Evolutionary conservation across 2,888 invertebrate genomes (phyloP), one percentile per base, ranked within the genome.

Genomic region (Polietes domitor): DNA sequence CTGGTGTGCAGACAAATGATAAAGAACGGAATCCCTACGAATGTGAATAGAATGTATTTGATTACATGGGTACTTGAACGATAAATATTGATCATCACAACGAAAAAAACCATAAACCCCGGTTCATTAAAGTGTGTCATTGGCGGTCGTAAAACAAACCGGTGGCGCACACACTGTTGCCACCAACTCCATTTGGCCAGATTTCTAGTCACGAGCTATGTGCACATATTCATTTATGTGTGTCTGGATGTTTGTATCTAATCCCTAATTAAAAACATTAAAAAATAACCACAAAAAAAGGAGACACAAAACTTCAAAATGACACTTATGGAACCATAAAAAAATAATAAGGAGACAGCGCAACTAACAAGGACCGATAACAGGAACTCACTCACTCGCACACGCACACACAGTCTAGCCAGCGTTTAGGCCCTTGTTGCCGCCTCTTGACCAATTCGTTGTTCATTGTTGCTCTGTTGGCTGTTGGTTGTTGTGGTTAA

Each of bases 181-280:
- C 41, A 12, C 15, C 6, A 41, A 12, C 41, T 41, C 12, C 4
- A 10, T 41, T 1, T 47, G 12, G 6, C n/a, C 47, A 47, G 47
- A 47, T 47, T 47, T 15, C 47, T n/a, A 6, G 4, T 37, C 9
- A 10, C 12, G 37, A 12, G 9, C 37, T 7, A 9, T 37, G 37
- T 9, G n/a, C n/a, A n/a, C n/a, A n/a, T n/a, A n/a, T n/a, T n/a
- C n/a, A n/a, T n/a, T n/a, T n/a, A n/a, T 6, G 32, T 32, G 9
- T 32, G 32, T 9, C 32, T 6, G 9, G 32, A 9, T 6, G 32
- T 32, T 6, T 32, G 5, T 32, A 32, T 37, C 43, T 73, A 24
- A 58, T 61, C 58, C 58, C 37, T 43, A 58, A 73, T 73, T 73
- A 73, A 58, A 73, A 55, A 21, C 58, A 58, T 43, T 32, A 63